A percentile compares a stretch with the other conserved stretches of the same genome.
Conservation (phyloP, 2,113 vertebrate species). For the Alaudala cheleensis region DNA sequence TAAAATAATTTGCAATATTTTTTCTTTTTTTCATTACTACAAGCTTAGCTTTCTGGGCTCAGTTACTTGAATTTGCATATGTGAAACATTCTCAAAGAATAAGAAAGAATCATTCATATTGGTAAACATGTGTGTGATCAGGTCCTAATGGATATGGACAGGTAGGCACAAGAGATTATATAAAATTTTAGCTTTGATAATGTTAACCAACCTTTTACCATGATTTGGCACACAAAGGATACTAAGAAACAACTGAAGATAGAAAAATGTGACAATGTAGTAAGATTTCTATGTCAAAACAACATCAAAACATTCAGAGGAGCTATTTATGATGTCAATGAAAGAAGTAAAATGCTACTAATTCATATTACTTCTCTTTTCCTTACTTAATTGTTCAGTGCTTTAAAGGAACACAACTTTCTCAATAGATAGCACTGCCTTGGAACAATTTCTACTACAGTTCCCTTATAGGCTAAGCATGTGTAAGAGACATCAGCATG, state of each 20-base stretch:
- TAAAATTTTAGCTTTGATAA: constrained; percentile 15
- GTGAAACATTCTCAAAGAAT: not conserved
- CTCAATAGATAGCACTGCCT: not conserved
- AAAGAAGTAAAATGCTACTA: not conserved
- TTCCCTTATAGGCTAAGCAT: not conserved
- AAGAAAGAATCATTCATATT: not conserved
- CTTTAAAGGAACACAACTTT: not conserved
- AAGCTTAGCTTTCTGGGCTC: not conserved
- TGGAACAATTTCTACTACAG: not conserved
- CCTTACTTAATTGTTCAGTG: constrained; percentile 27
- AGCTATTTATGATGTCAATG: constrained; percentile 41
- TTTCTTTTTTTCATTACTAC: not conserved
- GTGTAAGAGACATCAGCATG: not conserved
- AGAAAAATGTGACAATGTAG: constrained; percentile 36
- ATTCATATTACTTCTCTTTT: constrained; percentile 1
- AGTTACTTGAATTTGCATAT: not conserved
- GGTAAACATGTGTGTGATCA: not conserved
- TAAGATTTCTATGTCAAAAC: constrained; percentile 47
- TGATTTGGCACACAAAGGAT: constrained; percentile 10
- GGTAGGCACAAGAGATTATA: not conserved
- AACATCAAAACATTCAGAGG: constrained; percentile 49
- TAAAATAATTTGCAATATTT: not conserved
- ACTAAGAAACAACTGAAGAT: not conserved
- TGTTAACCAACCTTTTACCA: constrained; percentile 26
- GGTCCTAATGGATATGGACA: not conserved